Percentiles rank a stretch among this genome's conserved stretches.
Evolutionary conservation across 2,797 vertebrate genomes (phyloP).

Genomic region (Molossus alvarezi): DNA sequence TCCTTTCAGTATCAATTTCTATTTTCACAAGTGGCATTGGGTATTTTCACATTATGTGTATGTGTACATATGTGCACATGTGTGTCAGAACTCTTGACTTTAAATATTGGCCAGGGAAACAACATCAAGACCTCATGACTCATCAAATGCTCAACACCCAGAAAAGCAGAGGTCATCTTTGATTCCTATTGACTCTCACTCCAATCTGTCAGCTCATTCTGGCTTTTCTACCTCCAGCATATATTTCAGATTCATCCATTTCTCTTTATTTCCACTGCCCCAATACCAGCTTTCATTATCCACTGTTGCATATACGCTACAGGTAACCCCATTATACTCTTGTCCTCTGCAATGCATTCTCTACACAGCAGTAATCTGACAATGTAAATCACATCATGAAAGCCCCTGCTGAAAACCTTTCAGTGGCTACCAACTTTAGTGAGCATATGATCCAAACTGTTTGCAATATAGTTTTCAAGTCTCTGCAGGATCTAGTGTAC

Average conservation of each 20-base stretch:
- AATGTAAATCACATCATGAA: neutral
- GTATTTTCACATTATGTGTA: neutral
- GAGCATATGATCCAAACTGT: neutral
- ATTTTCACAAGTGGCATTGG: neutral
- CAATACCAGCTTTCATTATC: neutral
- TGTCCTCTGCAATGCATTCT: neutral
- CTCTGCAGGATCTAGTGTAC: neutral
- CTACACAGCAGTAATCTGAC: neutral
- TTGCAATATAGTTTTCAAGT: neutral
- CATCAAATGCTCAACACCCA: neutral
- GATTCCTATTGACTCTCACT: neutral
- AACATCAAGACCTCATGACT: neutral
- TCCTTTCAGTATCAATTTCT: neutral
- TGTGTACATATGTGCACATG: neutral
- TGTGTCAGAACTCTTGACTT: neutral
- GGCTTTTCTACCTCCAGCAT: neutral
- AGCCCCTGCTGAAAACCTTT: neutral
- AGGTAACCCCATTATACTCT: neutral
- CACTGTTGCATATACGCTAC: neutral
- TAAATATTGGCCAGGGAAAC: neutral
- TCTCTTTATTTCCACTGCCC: neutral
- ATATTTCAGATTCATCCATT: neutral
- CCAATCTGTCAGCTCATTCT: neutral
- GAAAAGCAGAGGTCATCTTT: slow-evolving; percentile 12
- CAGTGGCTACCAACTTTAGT: neutral